Percentiles rank a stretch among this genome's conserved stretches.
phyloP scores from a whole-genome alignment of 2,113 vertebrate genomes.

The Phaethornis superciliosus region DNA sequence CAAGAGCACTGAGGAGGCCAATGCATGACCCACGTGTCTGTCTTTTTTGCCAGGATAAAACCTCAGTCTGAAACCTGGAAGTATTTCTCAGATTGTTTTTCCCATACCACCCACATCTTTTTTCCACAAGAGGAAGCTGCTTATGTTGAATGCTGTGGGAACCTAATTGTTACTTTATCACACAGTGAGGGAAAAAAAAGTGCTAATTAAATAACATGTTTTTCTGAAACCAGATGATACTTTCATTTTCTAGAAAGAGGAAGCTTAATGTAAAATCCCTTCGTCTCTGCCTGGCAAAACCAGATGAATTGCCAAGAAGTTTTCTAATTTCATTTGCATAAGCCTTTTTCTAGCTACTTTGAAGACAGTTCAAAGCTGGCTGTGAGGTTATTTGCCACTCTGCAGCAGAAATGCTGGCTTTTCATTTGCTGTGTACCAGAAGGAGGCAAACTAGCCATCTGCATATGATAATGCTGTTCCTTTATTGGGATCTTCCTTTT shows the following conservation, averaged over 20 bases:
- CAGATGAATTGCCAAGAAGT: constrained; percentile 60
- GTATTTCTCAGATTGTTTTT: constrained; percentile 66
- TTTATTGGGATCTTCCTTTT: constrained; percentile 8
- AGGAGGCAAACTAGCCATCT: constrained; percentile 18
- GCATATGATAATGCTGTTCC: constrained; percentile 9
- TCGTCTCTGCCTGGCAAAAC: constrained; percentile 46
- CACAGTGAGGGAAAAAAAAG: constrained; percentile 15
- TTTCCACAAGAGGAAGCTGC: constrained; percentile 58
- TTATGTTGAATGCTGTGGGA: constrained; percentile 63
- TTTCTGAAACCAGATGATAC: constrained; percentile 60
- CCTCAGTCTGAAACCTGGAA: constrained; percentile 58
- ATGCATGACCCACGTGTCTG: constrained; percentile 1
- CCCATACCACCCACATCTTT: constrained; percentile 63
- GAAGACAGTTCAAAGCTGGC: constrained; percentile 59
- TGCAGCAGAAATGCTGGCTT: constrained; percentile 34
- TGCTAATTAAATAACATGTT: constrained; percentile 61
- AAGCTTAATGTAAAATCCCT: constrained; percentile 60
- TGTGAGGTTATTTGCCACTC: constrained; percentile 38
- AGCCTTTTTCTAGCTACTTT: constrained; percentile 56
- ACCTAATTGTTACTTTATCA: constrained; percentile 67
- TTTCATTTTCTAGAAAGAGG: constrained; percentile 72
- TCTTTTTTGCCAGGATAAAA: constrained; percentile 38
- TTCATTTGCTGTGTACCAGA: constrained; percentile 35
- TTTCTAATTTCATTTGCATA: constrained; percentile 70
- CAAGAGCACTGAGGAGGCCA: not conserved